Conservation (phyloP, 2,888 invertebrate genomes). For the Choristoneura rosaceana region DNA sequence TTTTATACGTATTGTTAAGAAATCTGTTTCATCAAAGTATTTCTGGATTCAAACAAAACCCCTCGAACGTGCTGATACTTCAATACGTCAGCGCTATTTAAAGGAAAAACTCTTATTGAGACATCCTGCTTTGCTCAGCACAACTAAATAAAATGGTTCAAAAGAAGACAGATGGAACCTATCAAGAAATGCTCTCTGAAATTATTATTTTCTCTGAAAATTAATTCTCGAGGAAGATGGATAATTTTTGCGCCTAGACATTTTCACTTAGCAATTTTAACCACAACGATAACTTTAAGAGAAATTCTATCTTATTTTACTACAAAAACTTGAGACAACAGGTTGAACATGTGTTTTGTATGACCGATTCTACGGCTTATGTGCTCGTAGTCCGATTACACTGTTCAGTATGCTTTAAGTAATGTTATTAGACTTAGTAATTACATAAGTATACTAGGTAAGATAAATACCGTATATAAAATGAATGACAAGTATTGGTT, state of each 20-base stretch:
- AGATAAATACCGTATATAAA: too few relatives aligned
- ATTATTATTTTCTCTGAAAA: not conserved
- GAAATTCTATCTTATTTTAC: not conserved
- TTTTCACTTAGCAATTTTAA: not conserved
- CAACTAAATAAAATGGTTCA: not conserved
- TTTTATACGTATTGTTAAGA: not conserved
- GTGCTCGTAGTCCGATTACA: too few relatives aligned
- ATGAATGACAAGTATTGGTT: too few relatives aligned
- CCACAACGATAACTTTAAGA: not conserved
- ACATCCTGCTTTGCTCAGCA: not conserved
- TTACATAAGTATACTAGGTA: too few relatives aligned
- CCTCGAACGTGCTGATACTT: slow-evolving; percentile 9
- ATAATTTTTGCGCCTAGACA: not conserved
- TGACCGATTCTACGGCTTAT: too few relatives aligned
- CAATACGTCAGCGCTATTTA: slow-evolving; percentile 15
- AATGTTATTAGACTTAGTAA: too few relatives aligned
- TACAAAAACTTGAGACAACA: too few relatives aligned
- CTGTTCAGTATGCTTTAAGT: too few relatives aligned
- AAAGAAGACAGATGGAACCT: not conserved
- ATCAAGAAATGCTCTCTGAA: not conserved
- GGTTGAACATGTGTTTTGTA: too few relatives aligned
- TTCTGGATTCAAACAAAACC: slow-evolving; percentile 7
- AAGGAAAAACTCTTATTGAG: slow-evolving; percentile 4
- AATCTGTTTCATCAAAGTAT: not conserved
- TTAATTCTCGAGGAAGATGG: not conserved